Conservation (phyloP, 2,113 vertebrate genomes). For the Montifringilla adamsi region DNA sequence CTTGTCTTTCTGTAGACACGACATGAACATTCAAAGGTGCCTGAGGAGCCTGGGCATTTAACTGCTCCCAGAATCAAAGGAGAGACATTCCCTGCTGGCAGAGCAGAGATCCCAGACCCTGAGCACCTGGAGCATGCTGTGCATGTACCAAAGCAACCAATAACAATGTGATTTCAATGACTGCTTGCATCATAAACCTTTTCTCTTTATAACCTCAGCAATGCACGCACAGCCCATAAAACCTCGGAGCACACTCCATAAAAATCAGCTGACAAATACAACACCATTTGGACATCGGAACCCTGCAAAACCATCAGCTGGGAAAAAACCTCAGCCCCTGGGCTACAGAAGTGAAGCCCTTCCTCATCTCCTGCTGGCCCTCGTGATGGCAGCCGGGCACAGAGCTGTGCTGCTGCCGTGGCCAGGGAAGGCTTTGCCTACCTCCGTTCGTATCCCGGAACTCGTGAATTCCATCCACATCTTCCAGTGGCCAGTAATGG, state of each 20-base stretch:
- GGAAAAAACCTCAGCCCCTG: neutral
- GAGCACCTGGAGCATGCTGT: neutral
- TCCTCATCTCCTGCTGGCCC: neutral
- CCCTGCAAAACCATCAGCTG: neutral
- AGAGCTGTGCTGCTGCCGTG: constrained; percentile 72
- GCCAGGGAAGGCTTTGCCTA: constrained; percentile 70
- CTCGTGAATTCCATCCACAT: constrained; percentile 87
- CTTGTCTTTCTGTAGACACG: neutral
- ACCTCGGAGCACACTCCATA: neutral
- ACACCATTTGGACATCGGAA: neutral
- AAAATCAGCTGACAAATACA: neutral
- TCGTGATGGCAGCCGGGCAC: neutral
- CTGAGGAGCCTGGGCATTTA: neutral
- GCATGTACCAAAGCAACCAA: neutral
- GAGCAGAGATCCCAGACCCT: neutral
- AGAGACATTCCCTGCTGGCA: neutral
- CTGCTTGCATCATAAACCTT: neutral
- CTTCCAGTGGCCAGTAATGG: constrained; percentile 92
- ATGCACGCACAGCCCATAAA: neutral
- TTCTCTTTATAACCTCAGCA: neutral
- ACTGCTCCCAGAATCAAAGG: neutral
- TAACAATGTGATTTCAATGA: neutral
- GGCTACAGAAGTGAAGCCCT: neutral
- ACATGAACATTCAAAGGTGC: accelerated
- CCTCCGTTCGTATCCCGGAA: constrained; percentile 85